Conservation (phyloP, 2,888 invertebrate genomes). For the Germaria angustata region DNA sequence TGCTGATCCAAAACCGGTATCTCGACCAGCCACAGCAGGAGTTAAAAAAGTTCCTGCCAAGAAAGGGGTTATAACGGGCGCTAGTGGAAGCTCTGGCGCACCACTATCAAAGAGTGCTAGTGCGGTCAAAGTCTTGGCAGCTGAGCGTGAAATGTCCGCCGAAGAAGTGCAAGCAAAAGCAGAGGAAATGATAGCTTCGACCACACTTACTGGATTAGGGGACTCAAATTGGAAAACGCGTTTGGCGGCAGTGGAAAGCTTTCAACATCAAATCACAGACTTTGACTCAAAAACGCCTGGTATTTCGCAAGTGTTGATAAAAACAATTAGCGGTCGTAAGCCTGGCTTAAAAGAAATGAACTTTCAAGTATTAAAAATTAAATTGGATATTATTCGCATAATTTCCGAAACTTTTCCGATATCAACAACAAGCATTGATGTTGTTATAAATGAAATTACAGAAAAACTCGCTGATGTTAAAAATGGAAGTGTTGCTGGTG, state of each 20-base stretch:
- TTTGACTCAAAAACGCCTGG: conserved; percentile 84
- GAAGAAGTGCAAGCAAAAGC: conserved; percentile 90
- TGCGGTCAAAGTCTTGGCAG: conserved; percentile 77
- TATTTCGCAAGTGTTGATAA: conserved; percentile 86
- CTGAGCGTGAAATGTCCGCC: conserved; percentile 85
- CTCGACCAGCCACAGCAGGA: conserved; percentile 76
- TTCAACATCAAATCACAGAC: conserved; percentile 83
- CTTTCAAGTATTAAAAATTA: conserved; percentile 92
- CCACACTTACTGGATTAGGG: conserved; percentile 84
- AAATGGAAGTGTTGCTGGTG: conserved; percentile 84
- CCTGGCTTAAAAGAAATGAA: conserved; percentile 94
- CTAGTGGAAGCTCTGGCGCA: conserved; percentile 59
- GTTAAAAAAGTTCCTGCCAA: conserved; percentile 67
- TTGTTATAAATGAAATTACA: conserved; percentile 88
- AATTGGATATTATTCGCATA: conserved; percentile 88
- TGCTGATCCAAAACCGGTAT: conserved; percentile 74
- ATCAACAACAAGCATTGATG: conserved; percentile 87
- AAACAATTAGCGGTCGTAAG: conserved; percentile 87
- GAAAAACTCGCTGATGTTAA: conserved; percentile 93
- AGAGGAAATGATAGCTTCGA: conserved; percentile 84
- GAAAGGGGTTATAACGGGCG: conserved; percentile 43
- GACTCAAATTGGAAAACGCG: conserved; percentile 94
- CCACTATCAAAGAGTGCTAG: conserved; percentile 75
- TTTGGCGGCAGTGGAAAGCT: conserved; percentile 87
- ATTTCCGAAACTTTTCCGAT: conserved; percentile 88